phyloP scores from a whole-genome alignment of 1,140 invertebrate genomes.

The Heliconius himera region DNA sequence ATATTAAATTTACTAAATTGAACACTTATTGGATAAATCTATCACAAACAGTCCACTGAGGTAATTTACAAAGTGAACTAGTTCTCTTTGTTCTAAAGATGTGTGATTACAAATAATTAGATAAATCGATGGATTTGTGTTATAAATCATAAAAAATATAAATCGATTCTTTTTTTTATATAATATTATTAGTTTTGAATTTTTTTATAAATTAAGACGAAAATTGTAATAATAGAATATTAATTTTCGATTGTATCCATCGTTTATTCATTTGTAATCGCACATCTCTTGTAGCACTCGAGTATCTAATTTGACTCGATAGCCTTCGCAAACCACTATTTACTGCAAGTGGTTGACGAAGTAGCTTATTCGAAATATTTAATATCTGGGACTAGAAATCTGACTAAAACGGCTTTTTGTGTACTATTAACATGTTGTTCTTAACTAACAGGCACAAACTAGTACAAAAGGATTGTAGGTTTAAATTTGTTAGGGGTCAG shows the following conservation, averaged over 20 bases:
- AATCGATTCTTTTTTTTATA: background rate
- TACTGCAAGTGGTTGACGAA: constrained; percentile 57
- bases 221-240: background rate
- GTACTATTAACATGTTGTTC: constrained; percentile 44
- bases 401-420: constrained; percentile 73
- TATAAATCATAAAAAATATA: background rate
- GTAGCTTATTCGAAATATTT: constrained; percentile 59
- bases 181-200: background rate
- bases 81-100: constrained; percentile 37
- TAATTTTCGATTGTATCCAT: background rate
- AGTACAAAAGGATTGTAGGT: constrained; percentile 20
- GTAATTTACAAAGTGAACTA: constrained; percentile 72
- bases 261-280: background rate
- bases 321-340: constrained; percentile 44
- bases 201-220: background rate
- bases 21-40: constrained; percentile 80
- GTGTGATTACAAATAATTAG: constrained; percentile 7
- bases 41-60: constrained; percentile 79
- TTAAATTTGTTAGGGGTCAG: constrained; percentile 11
- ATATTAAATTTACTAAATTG: constrained; percentile 74
- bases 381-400: constrained; percentile 74
- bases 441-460: constrained; percentile 46
- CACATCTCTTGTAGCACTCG: constrained; percentile 20
- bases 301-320: constrained; percentile 24
- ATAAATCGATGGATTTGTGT: background rate